Percentiles rank a stretch among this genome's conserved stretches.
phyloP scores from a whole-genome alignment of 1,140 invertebrate species.

The Psilanteris sp. region DNA sequence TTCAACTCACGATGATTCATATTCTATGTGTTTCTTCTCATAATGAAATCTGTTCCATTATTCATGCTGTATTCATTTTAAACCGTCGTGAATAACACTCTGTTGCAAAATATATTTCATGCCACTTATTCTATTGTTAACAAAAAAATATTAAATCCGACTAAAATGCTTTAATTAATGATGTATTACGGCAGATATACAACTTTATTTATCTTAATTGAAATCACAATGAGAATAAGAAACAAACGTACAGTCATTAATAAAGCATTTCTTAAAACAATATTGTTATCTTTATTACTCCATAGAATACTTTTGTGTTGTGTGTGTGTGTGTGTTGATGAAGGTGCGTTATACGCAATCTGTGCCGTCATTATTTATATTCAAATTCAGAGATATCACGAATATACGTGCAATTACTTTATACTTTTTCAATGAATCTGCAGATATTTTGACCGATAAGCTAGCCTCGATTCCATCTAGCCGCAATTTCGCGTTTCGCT shows the following conservation, averaged over 20 bases:
- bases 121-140: constrained; percentile 14
- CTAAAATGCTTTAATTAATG: constrained; percentile 46
- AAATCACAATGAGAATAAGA: constrained; percentile 51
- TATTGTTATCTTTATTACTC: constrained; percentile 47
- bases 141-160: constrained; percentile 9
- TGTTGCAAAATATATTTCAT: constrained; percentile 25
- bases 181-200: constrained; percentile 29
- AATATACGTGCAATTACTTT: background rate
- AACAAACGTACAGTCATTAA: constrained; percentile 30
- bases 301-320: constrained; percentile 26
- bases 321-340: constrained; percentile 18
- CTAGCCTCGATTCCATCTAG: no score
- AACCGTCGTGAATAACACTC: constrained; percentile 19
- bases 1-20: no score
- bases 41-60: constrained; percentile 18
- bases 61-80: constrained; percentile 19
- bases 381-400: constrained; percentile 32
- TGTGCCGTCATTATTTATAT: constrained; percentile 40
- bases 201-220: constrained; percentile 42
- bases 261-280: constrained; percentile 52
- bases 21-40: constrained; percentile 1
- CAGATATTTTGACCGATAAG: no score
- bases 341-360: constrained; percentile 21
- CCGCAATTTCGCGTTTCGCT: no score
- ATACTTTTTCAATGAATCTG: constrained; percentile 12